phyloP scores from a whole-genome alignment of 35 echinoderm and acorn worm species.

The Strongylocentrotus purpuratus region DNA sequence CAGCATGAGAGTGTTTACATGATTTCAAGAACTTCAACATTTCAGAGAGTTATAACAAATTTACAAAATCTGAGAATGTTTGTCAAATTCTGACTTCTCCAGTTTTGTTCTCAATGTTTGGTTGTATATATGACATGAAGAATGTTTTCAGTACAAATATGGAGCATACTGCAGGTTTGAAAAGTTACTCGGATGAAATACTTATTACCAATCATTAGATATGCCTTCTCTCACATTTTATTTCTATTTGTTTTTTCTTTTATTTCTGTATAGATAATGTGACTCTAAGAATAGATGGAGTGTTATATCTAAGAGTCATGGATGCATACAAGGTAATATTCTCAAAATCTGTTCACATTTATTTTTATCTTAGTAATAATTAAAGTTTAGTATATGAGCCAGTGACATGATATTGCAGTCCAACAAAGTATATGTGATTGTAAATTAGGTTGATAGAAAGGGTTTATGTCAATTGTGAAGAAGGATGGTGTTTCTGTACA shows the following conservation, averaged over 20 bases:
- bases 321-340: slow-evolving; percentile 89
- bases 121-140: no score
- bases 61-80: background rate
- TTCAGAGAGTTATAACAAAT: background rate
- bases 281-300: slow-evolving; percentile 91
- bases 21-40: background rate
- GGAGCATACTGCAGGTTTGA: no score
- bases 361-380: no score
- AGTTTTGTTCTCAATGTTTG: no score
- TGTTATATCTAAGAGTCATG: slow-evolving; percentile 87
- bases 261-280: slow-evolving; percentile 81
- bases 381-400: no score
- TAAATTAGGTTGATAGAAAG: no score
- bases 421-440: no score
- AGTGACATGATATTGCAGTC: no score
- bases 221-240: background rate
- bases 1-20: background rate
- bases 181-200: background rate
- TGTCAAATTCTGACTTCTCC: no score
- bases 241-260: background rate
- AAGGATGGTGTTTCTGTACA: no score
- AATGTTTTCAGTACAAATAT: no score
- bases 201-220: background rate
- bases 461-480: no score
- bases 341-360: background rate